Evolutionary conservation across 2,888 invertebrate genomes (phyloP), one percentile per base, ranked within the genome.

Genomic region (Diploptera punctata): DNA sequence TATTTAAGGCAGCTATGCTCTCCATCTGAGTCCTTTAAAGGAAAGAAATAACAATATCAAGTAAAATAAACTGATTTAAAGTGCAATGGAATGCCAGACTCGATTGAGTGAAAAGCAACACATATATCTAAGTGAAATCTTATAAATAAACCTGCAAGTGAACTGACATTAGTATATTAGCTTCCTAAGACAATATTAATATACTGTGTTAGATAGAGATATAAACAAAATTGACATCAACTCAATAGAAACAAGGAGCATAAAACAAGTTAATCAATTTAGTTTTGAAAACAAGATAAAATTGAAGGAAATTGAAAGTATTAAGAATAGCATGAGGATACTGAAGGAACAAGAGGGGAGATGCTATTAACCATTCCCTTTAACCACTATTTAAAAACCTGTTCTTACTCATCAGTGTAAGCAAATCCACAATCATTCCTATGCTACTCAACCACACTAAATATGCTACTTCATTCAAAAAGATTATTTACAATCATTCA

Each of bases 1-100:
- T 88, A 89, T 87, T 87, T 89, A 85, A 90, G 88, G 88, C 90
- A 90, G 88, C 88, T 89, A 85, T 87, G 86, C 84, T 88, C 84
- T 80, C 83, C 84, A 80, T 81, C 82, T 79, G 81, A 80, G 77
- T 82, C 82, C 81, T 82, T 79, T 76, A 79, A 79, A 78, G 75
- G 74, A 76, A 78, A 77, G 76, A 75, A 76, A 73, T 75, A 76
- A 70, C 33, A 72, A 70, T 69, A 73, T 69, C 70, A 62, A 76
- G 72, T 70, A 44, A n/a, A 54, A 57, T 5, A 44, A 52, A 71
- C 65, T 72, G 62, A 47, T 49, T 54, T 61, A 52, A 68, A 73
- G 62, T 67, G 67, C 65, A 67, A 73, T 43, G 69, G 70, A 73
- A 68, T 69, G 60, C 60, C 54, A 69, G 57, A 69, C 60, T 60